phyloP scores from a whole-genome alignment of 2,888 invertebrate species.

The Lucinisca nassula region DNA sequence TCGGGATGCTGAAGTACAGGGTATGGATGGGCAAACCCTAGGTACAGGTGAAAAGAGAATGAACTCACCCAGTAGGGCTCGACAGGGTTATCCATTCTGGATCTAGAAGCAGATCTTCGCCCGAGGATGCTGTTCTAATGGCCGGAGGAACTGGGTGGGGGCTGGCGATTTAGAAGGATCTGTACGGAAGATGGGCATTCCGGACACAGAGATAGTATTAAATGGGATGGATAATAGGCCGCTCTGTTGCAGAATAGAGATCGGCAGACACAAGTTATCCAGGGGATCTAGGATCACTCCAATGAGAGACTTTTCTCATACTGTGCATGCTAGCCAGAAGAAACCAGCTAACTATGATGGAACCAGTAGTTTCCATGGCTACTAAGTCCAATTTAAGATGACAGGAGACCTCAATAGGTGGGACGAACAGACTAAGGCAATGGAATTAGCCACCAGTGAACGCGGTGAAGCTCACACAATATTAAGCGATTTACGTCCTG shows the following conservation, averaged over 20 bases:
- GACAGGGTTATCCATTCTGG: too few relatives aligned
- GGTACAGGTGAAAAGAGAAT: too few relatives aligned
- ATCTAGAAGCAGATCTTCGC: too few relatives aligned
- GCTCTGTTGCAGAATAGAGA: background rate
- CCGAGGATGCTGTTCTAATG: too few relatives aligned
- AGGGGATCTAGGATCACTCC: too few relatives aligned
- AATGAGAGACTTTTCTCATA: background rate
- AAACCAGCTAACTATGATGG: slow-evolving; percentile 33
- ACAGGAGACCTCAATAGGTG: slow-evolving; percentile 10
- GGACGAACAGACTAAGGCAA: slow-evolving; percentile 9
- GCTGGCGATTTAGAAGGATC: too few relatives aligned
- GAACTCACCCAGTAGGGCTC: too few relatives aligned
- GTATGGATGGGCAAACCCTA: too few relatives aligned
- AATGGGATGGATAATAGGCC: background rate
- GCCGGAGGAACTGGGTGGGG: too few relatives aligned
- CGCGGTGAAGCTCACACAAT: slow-evolving; percentile 29
- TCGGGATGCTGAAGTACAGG: too few relatives aligned
- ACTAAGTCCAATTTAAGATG: slow-evolving; percentile 38
- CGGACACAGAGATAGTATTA: background rate
- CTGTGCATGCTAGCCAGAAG: background rate
- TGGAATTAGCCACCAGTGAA: slow-evolving; percentile 31
- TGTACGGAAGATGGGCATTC: too few relatives aligned
- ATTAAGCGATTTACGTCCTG: slow-evolving; percentile 11
- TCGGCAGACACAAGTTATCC: background rate
- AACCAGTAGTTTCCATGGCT: slow-evolving; percentile 13